Conservation (phyloP, 1,140 invertebrate species). For the Aethina tumida region DNA sequence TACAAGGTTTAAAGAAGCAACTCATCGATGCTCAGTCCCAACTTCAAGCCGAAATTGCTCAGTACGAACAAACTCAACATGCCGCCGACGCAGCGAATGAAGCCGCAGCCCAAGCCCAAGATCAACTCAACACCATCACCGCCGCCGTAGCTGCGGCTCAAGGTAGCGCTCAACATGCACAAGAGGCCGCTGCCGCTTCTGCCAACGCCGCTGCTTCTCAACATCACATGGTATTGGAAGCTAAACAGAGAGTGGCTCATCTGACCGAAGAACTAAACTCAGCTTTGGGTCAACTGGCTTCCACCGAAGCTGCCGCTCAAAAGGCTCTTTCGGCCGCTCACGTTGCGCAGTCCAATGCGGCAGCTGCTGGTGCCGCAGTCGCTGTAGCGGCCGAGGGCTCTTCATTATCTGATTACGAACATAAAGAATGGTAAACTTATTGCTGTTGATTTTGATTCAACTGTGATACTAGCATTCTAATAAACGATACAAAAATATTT, state of each 20-base stretch:
- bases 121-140: conserved; percentile 14
- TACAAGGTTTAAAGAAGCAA: conserved; percentile 19
- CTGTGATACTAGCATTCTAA: too few species aligned
- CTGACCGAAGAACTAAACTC: conserved; percentile 16
- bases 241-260: conserved; percentile 17
- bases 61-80: conserved; percentile 19
- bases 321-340: conserved; percentile 22
- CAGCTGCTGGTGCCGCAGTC: conserved; percentile 22
- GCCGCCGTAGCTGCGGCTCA: conserved; percentile 21
- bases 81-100: conserved; percentile 19
- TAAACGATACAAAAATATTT: too few species aligned
- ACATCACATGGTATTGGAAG: conserved; percentile 23
- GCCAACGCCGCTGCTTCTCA: conserved; percentile 21
- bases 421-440: too few species aligned
- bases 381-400: too few species aligned
- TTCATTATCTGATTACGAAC: too few species aligned
- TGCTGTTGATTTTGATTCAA: too few species aligned
- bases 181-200: conserved; percentile 19
- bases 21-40: conserved; percentile 19
- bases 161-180: conserved; percentile 16
- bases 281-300: conserved; percentile 15
- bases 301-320: conserved; percentile 19
- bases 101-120: conserved; percentile 21
- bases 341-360: conserved; percentile 24
- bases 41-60: conserved; percentile 19